Evolutionary conservation across 2,888 invertebrate genomes (phyloP), one percentile per base, ranked within the genome.

Genomic region (Aporophyla lueneburgensis): DNA sequence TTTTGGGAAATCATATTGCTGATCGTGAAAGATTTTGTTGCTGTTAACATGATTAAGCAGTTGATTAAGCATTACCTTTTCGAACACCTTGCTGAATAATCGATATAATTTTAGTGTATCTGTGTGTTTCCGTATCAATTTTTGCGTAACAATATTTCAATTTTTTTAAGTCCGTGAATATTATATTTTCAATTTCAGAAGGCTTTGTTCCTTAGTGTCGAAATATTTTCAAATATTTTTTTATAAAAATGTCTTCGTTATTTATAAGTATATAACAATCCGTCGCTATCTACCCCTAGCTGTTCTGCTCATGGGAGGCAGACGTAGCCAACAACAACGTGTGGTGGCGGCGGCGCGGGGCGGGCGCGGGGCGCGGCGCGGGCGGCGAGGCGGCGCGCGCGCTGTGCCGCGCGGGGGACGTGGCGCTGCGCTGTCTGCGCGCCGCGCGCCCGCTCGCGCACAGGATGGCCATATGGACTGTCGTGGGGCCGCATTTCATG

Each of bases 401-500:
- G 2, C 95, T 99, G 61, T 98, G 98, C 88, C 97, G 99, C 76
- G 97, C 99, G 46, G 99, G 99, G 0, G 99, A 99, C 92, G 98
- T 99, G 0, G 98, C 99, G 87, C 95, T 99, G 82, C 98, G 98
- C 88, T 98, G 99, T 72, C 98, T 99, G 19, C 97, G 98, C 77
- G 98, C 99, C 68, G 98, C 99, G 0, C 94, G 99, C 0, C 99
- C 99, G 0, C 95, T 99, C 46, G 97, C 99, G 62, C 99, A 99
- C 92, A 98, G 99, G 71, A 98, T 99, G 97, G 98, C 98, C 86
- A 98, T 98, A 40, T 99, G 99, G 99, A 98, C 98, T 19, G 98
- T 99, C 0, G 98, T 99, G 0, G 99, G 99, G 0, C 98, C 99
- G 0, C 99, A 99, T 94, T 98, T 99, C 74, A 99, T 99, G 97